Base-by-base conservation (phyloP, 2,888 invertebrate species). In the Malthinus flaveolus region DNA sequence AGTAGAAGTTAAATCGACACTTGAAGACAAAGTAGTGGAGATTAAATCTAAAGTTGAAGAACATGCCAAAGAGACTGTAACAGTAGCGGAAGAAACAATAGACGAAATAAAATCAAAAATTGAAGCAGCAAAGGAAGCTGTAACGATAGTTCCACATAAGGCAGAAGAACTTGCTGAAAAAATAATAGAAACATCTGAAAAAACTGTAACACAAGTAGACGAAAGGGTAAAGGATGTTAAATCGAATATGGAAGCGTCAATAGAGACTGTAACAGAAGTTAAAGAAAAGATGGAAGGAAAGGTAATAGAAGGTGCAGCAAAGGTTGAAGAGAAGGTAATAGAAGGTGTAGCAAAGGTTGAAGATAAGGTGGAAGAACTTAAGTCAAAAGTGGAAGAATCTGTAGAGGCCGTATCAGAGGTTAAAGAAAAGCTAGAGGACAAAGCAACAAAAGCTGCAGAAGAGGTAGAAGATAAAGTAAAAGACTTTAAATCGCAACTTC, bases 161-260 rank as follows among this genome's bases (percentile, higher is more conserved):
- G 23, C 7, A 2, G 9, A 34, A 44, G 42, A 9, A 9, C 12
- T 12, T n/a, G n/a, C n/a, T n/a, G n/a, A n/a, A 10, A 13, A 23
- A 47, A 34, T 34, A 37, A 32, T 33, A 34, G 54, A 54, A 49
- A 44, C 1, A 32, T 8, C 35, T 37, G 52, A 13, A 34, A 56
- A 55, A 11, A 35, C 46, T 23, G 36, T 13, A 9, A n/a, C 13
- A n/a, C 8, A 42, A 1, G 39, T n/a, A 6, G 39, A 42, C 12
- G 8, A 37, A 8, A 8, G 8, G 4, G n/a, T n/a, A n/a, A n/a
- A n/a, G n/a, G n/a, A n/a, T n/a, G 4, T 45, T 13, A 23, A 11
- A 23, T 23, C 23, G 5, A 23, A 23, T 3, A 5, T 23, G 2
- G 23, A 23, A 23, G 23, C 2, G 5, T 23, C 13, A 42, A n/a